Percentiles rank a stretch among this genome's conserved stretches.
Evolutionary conservation across 2,113 vertebrate genomes (phyloP).

Genomic region (Ophthalmolycus amberensis): DNA sequence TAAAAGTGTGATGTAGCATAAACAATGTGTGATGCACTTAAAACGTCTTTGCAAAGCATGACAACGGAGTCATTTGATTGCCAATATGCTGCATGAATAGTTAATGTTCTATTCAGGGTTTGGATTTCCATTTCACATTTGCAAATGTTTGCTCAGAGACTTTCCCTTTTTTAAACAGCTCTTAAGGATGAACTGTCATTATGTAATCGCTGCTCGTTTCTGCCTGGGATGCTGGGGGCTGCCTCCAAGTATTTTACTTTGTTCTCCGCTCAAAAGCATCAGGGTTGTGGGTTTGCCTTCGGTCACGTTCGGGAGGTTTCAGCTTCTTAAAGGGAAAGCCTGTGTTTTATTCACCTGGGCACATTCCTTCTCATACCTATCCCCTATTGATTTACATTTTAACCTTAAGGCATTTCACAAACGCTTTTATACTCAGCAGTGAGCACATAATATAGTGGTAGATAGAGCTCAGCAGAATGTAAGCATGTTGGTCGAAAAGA

Average conservation of each 20-base stretch:
- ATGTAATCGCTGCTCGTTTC: conserved; percentile 58
- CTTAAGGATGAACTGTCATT: conserved; percentile 63
- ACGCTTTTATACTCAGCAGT: conserved; percentile 6
- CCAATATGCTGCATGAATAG: conserved; percentile 71
- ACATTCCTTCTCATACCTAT: conserved; percentile 3
- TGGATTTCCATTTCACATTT: conserved; percentile 51
- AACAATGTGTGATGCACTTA: background rate
- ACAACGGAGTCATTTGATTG: conserved; percentile 59
- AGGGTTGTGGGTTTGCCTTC: conserved; percentile 33
- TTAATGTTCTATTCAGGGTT: conserved; percentile 64
- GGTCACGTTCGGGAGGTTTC: conserved; percentile 45
- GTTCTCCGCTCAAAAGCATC: conserved; percentile 42
- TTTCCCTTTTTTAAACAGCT: conserved; percentile 61
- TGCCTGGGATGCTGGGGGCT: conserved; percentile 53
- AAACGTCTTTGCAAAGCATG: conserved; percentile 38
- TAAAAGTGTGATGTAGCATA: background rate
- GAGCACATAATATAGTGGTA: background rate
- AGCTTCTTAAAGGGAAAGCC: conserved; percentile 24
- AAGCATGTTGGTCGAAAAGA: background rate
- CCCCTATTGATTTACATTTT: conserved; percentile 42
- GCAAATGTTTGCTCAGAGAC: conserved; percentile 67
- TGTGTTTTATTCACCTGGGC: conserved; percentile 49
- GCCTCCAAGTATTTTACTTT: conserved; percentile 58
- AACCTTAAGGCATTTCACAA: conserved; percentile 35
- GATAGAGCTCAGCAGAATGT: background rate